Evolutionary conservation across 92 coral and sea anemone species (phyloP).

Genomic region (Blastomussa wellsi): DNA sequence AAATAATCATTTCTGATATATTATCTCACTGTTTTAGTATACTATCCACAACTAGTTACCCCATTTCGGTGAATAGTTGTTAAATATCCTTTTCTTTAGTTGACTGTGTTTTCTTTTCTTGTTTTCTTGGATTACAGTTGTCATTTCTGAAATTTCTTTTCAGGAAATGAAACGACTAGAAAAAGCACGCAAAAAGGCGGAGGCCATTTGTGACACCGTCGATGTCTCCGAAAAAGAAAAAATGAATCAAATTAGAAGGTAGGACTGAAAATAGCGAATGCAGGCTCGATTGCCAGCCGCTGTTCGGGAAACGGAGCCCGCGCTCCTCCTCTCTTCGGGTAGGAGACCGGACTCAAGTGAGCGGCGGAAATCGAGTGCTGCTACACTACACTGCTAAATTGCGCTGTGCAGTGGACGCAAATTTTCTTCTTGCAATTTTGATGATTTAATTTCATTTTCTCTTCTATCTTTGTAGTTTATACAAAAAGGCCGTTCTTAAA

Average conservation of each 20-base stretch:
- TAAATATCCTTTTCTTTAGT: too few species aligned
- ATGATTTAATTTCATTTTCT: neutral
- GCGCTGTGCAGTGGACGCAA: neutral
- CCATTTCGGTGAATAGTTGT: too few species aligned
- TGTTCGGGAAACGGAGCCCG: too few species aligned
- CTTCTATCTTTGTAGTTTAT: constrained; percentile 60
- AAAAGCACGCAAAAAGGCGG: constrained; percentile 94
- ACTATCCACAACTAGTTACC: too few species aligned
- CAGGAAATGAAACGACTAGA: constrained; percentile 92
- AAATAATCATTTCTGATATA: too few species aligned
- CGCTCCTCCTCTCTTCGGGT: too few species aligned
- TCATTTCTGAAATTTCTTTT: neutral
- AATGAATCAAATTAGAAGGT: constrained; percentile 85
- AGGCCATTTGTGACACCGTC: constrained; percentile 87
- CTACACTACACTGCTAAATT: neutral
- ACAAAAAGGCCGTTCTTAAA: constrained; percentile 85
- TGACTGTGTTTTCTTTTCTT: neutral
- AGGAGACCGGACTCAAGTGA: too few species aligned
- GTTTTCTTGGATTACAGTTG: neutral
- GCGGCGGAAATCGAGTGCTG: too few species aligned
- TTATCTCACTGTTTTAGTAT: too few species aligned
- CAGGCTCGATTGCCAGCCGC: too few species aligned
- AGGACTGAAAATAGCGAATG: neutral
- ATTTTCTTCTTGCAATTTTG: neutral
- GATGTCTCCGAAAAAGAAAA: constrained; percentile 95